These are phyloP conservation scores for Orchestia grillus DNA, from an alignment of 1,140 invertebrate species.

Conservation along the genomic window DNA sequence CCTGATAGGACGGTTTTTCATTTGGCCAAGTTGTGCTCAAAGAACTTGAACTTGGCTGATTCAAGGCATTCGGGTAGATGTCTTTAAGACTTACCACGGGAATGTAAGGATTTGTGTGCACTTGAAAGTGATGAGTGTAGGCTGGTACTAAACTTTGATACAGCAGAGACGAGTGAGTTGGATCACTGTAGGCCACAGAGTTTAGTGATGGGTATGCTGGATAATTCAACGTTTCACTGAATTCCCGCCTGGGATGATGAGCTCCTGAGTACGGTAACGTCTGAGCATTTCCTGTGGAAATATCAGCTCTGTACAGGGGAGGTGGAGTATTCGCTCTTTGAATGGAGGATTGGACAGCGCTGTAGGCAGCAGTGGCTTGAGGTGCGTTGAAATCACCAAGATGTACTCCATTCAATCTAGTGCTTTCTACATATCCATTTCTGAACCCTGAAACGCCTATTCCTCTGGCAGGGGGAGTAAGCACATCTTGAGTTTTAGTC, in stretches of 20 bases:
- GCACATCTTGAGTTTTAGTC: background rate
- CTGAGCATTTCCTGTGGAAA: background rate
- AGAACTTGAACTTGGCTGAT: background rate
- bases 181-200: background rate
- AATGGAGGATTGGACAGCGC: background rate
- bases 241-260: background rate
- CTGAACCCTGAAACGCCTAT: background rate
- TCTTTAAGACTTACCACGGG: background rate
- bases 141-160: background rate
- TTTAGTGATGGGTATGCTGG: background rate
- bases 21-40: background rate
- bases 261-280: background rate
- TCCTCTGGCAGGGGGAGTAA: background rate
- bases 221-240: background rate
- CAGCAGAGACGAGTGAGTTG: background rate
- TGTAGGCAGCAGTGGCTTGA: background rate
- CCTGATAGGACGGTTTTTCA: background rate
- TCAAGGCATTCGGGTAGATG: background rate
- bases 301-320: background rate
- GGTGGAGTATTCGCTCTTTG: background rate
- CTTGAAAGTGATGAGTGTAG: background rate
- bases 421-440: background rate
- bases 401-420: background rate
- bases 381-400: background rate
- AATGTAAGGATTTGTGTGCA: background rate